These are phyloP conservation scores for Noctilio leporinus DNA, from an alignment of 2,113 vertebrate genomes.

Conservation along the genomic window DNA sequence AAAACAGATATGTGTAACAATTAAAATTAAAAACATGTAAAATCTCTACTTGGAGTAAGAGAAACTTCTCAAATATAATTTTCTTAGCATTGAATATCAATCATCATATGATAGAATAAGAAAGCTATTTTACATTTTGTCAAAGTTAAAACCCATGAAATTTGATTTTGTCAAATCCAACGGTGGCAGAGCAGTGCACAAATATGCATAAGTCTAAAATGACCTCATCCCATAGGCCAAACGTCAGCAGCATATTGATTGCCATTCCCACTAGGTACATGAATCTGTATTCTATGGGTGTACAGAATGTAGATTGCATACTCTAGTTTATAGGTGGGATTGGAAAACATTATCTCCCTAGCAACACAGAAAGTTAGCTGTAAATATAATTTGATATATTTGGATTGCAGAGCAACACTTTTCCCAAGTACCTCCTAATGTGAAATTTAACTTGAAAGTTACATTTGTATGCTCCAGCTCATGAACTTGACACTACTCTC, in stretches of 20 bases:
- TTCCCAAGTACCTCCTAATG: constrained; percentile 14
- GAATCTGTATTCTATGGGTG: neutral
- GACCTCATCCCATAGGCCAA: neutral
- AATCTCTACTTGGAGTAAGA: neutral
- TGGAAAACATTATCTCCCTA: neutral
- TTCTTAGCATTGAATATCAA: neutral
- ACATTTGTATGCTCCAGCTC: neutral
- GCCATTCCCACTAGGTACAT: neutral
- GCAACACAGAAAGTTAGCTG: neutral
- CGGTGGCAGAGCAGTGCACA: neutral
- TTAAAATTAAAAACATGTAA: neutral
- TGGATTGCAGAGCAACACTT: neutral
- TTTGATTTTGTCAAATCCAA: neutral
- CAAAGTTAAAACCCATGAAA: neutral
- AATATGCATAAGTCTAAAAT: neutral
- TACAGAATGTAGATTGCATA: neutral
- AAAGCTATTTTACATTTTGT: neutral
- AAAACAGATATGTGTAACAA: neutral
- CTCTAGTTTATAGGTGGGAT: neutral
- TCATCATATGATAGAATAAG: neutral
- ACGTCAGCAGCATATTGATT: neutral
- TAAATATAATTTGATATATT: neutral
- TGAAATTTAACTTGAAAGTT: constrained; percentile 47
- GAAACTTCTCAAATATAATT: neutral
- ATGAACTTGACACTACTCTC: constrained; percentile 8